Base-by-base conservation (phyloP, 30 jellyfish, hydroid and myxozoan genomes). In the Aurelia coerulea region DNA sequence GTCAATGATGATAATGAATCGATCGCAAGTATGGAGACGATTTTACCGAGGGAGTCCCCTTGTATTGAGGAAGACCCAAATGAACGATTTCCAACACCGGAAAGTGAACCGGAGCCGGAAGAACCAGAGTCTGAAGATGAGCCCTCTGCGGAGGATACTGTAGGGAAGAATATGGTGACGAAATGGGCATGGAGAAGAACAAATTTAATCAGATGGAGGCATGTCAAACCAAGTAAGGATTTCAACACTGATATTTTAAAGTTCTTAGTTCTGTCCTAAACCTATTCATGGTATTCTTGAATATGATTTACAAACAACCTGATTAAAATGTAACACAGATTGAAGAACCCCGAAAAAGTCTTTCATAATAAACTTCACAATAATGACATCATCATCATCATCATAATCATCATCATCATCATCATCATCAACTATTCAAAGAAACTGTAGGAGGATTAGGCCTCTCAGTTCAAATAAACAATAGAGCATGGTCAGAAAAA, bases 41-140 rank as follows among this genome's bases (percentile, higher is more conserved):
- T 73, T 31, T 50, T 65, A 31, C 88, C 93, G 35, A 39, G 70
- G 35, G 93, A 84, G 15, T 73, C 93, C n/a, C 80, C 84, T 4
- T 10, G 35, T 62, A 17, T 66, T 31, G 83, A 39, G 33, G 80
- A 54, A 17, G 81, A 41, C 13, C 39, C 59, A 10, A 58, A 51
- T 32, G 76, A 64, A 42, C 74, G 88, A 51, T 73, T 65, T 62
- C 77, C 78, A 3, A 73, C 88, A 31, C 93, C 93, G 13, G 88
- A 73, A 16, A 56, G 74, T 41, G 88, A 73, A 62, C 52, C 84
- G 8, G 88, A 84, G 62, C 31, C 60, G 3, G 80, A 70, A 70
- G 62, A 32, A 29, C 59, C 83, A 17, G 88, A 60, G 41, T 23
- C 82, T 35, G 77, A 73, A 73, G 39, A 5, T 19, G 84, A 68